Base-by-base conservation (phyloP, 2,888 invertebrate genomes). In the Hypercompe scribonia region DNA sequence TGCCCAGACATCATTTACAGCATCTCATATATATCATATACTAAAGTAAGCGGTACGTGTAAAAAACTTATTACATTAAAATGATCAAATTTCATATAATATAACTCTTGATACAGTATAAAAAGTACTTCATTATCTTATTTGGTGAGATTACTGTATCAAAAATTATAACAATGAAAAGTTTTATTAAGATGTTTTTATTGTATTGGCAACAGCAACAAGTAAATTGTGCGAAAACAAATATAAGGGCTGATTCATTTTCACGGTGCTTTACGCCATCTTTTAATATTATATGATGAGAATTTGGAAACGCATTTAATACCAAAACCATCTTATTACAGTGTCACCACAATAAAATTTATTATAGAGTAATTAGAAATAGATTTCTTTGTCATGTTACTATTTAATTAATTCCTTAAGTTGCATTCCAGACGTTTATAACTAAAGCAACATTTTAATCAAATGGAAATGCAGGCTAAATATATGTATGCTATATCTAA, bases 401-500 rank as follows among this genome's bases (percentile, higher is more conserved):
- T 42, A 31, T 33, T 31, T 50, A 65, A 58, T 31, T 33, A 64
- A 50, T 33, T 34, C 67, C 68, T 42, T 31, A 69, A 70, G 63
- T 67, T 61, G 66, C 74, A 76, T 75, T 79, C 73, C 72, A 66
- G 71, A 65, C 68, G 70, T 77, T 68, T 68, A 83, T 65, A 36
- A 28, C 24, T 39, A 42, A 73, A 34, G 63, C 21, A 58, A 68
- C 10, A 72, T 73, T 74, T 83, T 73, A 76, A 70, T 67, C 73
- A 84, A 81, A 80, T 84, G 77, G 82, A 83, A 83, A 83, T 83
- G 82, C 82, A 84, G 77, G 77, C 78, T 77, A 79, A 83, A 78
- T 79, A 76, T 50, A 70, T 73, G 77, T 79, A 71, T 74, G 72
- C 71, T 72, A 71, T 46, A 75, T 63, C 46, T 70, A 54, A 70